phyloP scores from a whole-genome alignment of 2,113 vertebrate species.

The Stomatorhinus ivindoensis region DNA sequence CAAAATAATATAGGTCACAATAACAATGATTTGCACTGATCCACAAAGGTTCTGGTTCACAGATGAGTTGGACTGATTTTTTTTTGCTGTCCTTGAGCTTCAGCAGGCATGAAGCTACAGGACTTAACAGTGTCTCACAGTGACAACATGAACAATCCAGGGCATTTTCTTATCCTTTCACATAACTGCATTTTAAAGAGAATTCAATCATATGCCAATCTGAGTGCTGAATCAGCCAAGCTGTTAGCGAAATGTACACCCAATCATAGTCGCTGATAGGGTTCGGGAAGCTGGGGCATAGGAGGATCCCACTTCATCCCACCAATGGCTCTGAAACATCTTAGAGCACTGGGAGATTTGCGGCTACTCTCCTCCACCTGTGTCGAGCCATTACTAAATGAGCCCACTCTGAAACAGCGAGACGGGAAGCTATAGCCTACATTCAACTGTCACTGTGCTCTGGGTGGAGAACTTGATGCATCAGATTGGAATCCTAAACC shows the following conservation, averaged over 20 bases:
- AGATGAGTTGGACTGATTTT: not conserved
- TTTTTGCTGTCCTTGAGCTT: not conserved
- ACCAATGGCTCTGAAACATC: not conserved
- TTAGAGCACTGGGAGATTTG: conserved; percentile 26
- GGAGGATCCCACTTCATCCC: not conserved
- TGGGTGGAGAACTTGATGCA: conserved; percentile 45
- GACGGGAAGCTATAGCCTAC: conserved; percentile 46
- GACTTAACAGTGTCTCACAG: not conserved
- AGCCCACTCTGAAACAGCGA: conserved; percentile 45
- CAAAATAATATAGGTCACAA: not conserved
- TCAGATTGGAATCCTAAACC: conserved; percentile 32
- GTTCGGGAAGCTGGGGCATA: not conserved
- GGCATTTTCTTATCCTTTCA: not conserved
- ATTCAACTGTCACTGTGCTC: conserved; percentile 47
- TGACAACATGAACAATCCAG: not conserved
- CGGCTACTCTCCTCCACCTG: conserved; percentile 48
- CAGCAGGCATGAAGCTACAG: not conserved
- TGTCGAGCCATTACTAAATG: conserved; percentile 61
- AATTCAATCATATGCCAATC: not conserved
- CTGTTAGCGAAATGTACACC: not conserved
- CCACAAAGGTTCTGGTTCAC: not conserved
- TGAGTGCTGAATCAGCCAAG: not conserved
- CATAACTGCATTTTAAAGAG: not conserved
- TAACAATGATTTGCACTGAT: not conserved
- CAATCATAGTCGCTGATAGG: not conserved